A percentile compares a stretch with the other conserved stretches of the same genome.
Conservation (phyloP, 2,113 vertebrate species). For the Pantherophis guttatus region DNA sequence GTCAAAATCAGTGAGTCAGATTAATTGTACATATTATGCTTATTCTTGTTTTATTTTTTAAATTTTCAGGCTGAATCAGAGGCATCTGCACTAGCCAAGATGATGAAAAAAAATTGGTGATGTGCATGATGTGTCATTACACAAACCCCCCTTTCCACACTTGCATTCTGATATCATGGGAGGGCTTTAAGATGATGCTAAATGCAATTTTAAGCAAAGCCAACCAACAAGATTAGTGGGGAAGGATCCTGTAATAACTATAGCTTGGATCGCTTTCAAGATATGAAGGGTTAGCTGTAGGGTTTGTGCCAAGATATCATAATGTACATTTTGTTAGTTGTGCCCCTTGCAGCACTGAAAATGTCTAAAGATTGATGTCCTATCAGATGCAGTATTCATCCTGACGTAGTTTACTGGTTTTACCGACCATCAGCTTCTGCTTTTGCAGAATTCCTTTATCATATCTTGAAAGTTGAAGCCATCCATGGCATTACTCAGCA, state of each 20-base stretch:
- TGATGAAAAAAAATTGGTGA: background rate
- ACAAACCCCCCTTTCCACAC: background rate
- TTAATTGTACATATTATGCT: conserved; percentile 17
- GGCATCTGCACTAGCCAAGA: background rate
- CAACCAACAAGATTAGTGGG: background rate
- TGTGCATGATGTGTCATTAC: background rate
- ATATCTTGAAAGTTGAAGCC: background rate
- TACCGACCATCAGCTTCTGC: background rate
- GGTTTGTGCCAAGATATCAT: background rate
- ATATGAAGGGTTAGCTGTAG: background rate
- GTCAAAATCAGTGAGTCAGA: conserved; percentile 18
- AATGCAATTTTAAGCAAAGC: background rate
- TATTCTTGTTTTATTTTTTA: background rate
- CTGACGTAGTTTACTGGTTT: background rate
- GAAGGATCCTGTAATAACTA: background rate
- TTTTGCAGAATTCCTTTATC: background rate
- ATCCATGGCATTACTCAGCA: background rate
- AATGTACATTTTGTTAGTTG: background rate
- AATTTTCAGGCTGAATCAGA: background rate
- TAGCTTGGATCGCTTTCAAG: background rate
- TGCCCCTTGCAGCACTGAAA: background rate
- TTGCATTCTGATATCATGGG: background rate
- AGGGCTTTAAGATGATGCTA: background rate
- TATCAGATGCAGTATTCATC: background rate
- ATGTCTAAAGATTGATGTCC: background rate